Conservation (phyloP, 2,113 vertebrate species). For the Dromiciops gliroides region DNA sequence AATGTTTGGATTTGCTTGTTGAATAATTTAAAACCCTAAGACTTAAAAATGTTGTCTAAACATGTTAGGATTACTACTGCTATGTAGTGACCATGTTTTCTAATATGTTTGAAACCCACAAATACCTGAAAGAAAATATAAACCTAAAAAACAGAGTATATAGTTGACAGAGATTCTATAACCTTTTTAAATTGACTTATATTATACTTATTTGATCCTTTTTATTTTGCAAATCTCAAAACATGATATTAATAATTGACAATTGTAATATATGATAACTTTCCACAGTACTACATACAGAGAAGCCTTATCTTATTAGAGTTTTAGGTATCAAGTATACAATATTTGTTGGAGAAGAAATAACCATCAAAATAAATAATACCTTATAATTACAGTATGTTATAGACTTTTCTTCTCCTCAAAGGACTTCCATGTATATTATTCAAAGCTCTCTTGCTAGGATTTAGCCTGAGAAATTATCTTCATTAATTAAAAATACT, state of each 20-base stretch:
- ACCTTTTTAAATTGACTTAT: not conserved
- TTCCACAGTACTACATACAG: slow-evolving; percentile 17
- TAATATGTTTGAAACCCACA: not conserved
- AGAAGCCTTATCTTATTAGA: slow-evolving; percentile 35
- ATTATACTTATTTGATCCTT: not conserved
- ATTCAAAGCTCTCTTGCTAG: not conserved
- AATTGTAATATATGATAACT: slow-evolving; percentile 35
- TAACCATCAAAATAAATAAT: not conserved
- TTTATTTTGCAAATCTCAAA: not conserved
- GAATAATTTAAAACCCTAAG: not conserved
- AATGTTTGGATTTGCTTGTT: not conserved
- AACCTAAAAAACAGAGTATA: not conserved
- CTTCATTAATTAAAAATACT: not conserved
- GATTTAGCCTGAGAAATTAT: not conserved
- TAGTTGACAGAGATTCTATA: not conserved
- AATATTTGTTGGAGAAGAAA: slow-evolving; percentile 27
- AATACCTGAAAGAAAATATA: not conserved
- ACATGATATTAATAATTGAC: slow-evolving; percentile 4
- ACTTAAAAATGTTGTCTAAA: not conserved
- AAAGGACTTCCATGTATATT: not conserved
- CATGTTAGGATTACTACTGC: not conserved
- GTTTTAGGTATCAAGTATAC: not conserved
- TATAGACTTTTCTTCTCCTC: not conserved
- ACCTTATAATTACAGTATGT: not conserved
- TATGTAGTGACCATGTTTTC: not conserved